Base-by-base conservation (phyloP, 2,888 invertebrate species). In the Leucophenga montana region DNA sequence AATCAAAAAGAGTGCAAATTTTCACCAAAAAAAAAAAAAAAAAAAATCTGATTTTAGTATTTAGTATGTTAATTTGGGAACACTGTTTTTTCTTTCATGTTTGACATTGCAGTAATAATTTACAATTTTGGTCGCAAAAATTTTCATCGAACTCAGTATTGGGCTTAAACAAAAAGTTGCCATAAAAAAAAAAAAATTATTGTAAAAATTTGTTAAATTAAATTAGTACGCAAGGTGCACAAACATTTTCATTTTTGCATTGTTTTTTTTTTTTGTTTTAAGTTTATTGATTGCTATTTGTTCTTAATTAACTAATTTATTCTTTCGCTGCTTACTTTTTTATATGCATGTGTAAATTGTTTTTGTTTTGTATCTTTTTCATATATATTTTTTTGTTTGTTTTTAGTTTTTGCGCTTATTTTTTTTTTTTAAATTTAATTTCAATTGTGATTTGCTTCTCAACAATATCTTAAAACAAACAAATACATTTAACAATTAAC, bases 151-250 rank as follows among this genome's bases (percentile, higher is more conserved):
- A n/a, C n/a, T n/a, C n/a, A n/a, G n/a, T n/a, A n/a, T n/a, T n/a
- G n/a, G n/a, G n/a, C n/a, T n/a, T n/a, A n/a, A n/a, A n/a, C n/a
- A 39, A 39, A 39, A 11, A 39, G 39, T 39, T 39, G 39, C 39
- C 39, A 39, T 39, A 39, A 39, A 33, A 33, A 33, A 5, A 33
- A 33, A 33, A 3, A 33, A 33, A 33, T 3, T 33, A 33, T 33
- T 48, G 48, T 8, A 6, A 16, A 3, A 6, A 71, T 73, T 68
- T 69, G 66, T 66, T 54, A 68, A 66, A 64, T 73, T 73, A 68
- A 72, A 64, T 27, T 72, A 67, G 57, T 65, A 67, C 22, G 64
- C 46, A 65, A 59, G 48, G 57, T 70, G 69, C 67, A 67, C 44
- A 59, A 72, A 70, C 67, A 72, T 67, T 70, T 68, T 54, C 13